phyloP scores from a whole-genome alignment of 2,113 vertebrate genomes.

The Microcebus ravelobensis region DNA sequence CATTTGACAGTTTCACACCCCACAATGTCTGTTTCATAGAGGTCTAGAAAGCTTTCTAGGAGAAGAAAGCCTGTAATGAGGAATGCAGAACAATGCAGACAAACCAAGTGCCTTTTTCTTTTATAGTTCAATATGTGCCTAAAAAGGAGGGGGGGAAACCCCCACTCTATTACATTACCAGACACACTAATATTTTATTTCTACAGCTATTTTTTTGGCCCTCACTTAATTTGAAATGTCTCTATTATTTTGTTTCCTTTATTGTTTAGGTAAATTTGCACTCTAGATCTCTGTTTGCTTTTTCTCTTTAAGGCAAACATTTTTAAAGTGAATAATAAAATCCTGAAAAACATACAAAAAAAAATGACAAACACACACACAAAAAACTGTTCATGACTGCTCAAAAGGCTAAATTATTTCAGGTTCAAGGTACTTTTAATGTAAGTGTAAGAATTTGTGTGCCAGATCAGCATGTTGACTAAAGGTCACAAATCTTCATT shows the following conservation, averaged over 20 bases:
- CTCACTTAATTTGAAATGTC: not conserved
- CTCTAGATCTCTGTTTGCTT: not conserved
- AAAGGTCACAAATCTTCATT: not conserved
- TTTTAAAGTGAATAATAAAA: not conserved
- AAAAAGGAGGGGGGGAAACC: not conserved
- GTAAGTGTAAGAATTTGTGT: too few species aligned
- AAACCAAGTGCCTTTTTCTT: constrained; percentile 11
- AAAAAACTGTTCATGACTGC: too few species aligned
- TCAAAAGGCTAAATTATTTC: too few species aligned
- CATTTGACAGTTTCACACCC: constrained; percentile 76
- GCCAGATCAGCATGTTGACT: not conserved
- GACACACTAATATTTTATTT: not conserved
- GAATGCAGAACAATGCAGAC: not conserved
- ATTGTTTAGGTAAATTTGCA: not conserved
- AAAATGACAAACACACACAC: not conserved
- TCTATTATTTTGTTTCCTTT: not conserved
- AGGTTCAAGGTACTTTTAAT: too few species aligned
- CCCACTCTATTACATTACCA: constrained; percentile 20
- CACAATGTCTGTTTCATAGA: constrained; percentile 68
- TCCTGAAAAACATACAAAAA: not conserved
- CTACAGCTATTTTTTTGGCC: not conserved
- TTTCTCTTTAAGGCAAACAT: not conserved
- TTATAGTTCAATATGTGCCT: not conserved
- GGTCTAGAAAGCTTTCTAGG: constrained; percentile 56
- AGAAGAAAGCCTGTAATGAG: constrained; percentile 1